Percentiles rank a stretch among this genome's conserved stretches.
Evolutionary conservation across 2,888 invertebrate species (phyloP).

Genomic region (Phoronis australis): DNA sequence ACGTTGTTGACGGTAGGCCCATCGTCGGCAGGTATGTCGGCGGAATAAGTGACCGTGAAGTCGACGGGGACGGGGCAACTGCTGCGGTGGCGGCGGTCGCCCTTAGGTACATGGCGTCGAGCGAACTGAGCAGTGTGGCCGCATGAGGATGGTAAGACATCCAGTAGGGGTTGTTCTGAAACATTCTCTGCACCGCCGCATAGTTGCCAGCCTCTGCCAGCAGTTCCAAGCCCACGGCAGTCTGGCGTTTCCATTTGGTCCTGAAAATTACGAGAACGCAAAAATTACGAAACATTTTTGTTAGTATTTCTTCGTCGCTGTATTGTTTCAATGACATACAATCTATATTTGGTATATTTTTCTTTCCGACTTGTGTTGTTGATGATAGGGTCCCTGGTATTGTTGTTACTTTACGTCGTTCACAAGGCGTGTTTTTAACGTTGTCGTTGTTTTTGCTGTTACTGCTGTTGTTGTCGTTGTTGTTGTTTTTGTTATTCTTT

Average conservation of each 20-base stretch:
- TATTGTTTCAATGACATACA: not conserved
- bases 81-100: slow-evolving; percentile 17
- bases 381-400: no score
- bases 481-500: no score
- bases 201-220: slow-evolving; percentile 96
- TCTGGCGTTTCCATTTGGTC: slow-evolving; percentile 99
- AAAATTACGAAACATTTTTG: not conserved
- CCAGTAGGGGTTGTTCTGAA: slow-evolving; percentile 54
- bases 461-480: no score
- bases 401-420: no score
- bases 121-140: slow-evolving; percentile 32
- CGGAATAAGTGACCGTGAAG: no score
- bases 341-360: not conserved
- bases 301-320: not conserved
- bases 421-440: no score
- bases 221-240: slow-evolving; percentile 93
- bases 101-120: slow-evolving; percentile 41
- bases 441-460: no score
- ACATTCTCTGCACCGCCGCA: slow-evolving; percentile 92
- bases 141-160: slow-evolving; percentile 46
- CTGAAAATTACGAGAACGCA: slow-evolving; percentile 56
- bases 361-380: no score
- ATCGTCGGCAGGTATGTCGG: no score
- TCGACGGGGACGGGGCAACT: no score
- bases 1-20: no score